These are phyloP conservation scores for Pterophyllum scalare DNA, from an alignment of 2,113 vertebrate species.

Conservation along the genomic window DNA sequence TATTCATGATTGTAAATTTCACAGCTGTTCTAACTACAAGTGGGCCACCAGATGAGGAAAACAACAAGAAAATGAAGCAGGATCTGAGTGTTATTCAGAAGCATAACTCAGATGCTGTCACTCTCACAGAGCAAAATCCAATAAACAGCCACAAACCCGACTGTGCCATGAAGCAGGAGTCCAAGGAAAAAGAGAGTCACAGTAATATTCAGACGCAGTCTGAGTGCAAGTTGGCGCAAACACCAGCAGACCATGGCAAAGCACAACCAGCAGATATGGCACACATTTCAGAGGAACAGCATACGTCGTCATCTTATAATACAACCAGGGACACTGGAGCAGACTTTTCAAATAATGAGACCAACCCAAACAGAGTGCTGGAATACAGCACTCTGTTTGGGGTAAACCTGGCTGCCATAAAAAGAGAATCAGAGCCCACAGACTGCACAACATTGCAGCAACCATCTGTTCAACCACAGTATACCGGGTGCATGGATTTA, in stretches of 20 bases:
- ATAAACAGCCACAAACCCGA: background rate
- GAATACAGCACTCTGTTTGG: background rate
- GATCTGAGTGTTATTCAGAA: constrained; percentile 7
- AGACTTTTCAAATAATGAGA: background rate
- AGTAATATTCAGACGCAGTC: background rate
- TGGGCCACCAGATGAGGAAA: constrained; percentile 9
- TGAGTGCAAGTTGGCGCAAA: background rate
- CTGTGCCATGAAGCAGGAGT: constrained; percentile 20
- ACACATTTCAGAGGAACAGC: background rate
- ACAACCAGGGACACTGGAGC: background rate
- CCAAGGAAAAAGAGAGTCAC: constrained; percentile 5
- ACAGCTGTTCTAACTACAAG: constrained; percentile 17
- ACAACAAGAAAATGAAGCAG: background rate
- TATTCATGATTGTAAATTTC: background rate
- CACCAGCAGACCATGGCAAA: background rate
- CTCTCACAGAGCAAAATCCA: background rate
- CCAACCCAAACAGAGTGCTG: background rate
- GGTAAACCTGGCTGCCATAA: constrained; percentile 42
- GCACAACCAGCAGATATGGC: constrained; percentile 6
- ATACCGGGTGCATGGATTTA: constrained; percentile 55
- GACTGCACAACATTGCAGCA: constrained; percentile 25
- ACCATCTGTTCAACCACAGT: background rate
- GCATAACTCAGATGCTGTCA: background rate
- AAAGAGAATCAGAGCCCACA: constrained; percentile 49
- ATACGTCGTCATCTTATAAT: background rate